A percentile compares a stretch with the other conserved stretches of the same genome.
These are phyloP conservation scores for Tretioscincus oriximinensis DNA, from an alignment of 2,113 vertebrate genomes.

Conservation along the genomic window DNA sequence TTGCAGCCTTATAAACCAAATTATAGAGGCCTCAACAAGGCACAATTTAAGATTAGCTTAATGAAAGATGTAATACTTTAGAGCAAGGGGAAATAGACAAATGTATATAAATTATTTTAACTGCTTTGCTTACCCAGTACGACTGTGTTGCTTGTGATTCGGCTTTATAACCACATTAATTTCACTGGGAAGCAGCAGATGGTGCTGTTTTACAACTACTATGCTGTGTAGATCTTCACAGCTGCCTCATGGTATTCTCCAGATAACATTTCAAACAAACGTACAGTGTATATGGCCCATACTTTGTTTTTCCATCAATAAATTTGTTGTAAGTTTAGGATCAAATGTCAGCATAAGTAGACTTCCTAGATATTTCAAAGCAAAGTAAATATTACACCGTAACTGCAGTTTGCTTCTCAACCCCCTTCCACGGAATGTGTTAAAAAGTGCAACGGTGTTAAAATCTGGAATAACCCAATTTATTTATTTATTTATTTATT, in stretches of 20 bases:
- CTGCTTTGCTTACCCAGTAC: not conserved
- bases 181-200: not conserved
- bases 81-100: no score
- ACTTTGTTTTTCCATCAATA: no score
- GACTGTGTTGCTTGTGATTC: not conserved
- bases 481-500: no score
- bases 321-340: no score
- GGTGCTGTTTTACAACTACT: conserved; percentile 5
- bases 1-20: not conserved
- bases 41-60: not conserved
- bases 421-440: no score
- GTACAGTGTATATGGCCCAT: no score
- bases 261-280: not conserved
- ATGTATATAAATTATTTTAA: not conserved
- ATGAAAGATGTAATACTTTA: not conserved
- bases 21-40: not conserved
- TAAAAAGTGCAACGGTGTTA: no score
- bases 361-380: no score
- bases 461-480: no score
- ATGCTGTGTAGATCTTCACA: not conserved
- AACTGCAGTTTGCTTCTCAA: no score
- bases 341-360: no score
- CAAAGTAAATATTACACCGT: no score
- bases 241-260: not conserved
- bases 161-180: not conserved